Conservation (phyloP, 2,797 vertebrate genomes). For the Oryzias dopingdopingensis region DNA sequence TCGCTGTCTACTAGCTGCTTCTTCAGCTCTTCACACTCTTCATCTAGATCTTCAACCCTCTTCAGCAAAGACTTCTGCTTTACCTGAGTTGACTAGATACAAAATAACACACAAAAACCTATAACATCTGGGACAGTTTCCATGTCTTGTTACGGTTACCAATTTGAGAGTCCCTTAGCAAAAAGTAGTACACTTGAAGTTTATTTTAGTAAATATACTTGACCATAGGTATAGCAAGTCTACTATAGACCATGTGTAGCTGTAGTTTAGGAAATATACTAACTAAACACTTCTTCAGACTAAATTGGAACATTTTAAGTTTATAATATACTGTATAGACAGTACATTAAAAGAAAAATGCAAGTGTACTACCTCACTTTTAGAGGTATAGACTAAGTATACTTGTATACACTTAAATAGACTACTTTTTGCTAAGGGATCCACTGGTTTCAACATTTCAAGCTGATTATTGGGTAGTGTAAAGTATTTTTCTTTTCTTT, state of each 20-base stretch:
- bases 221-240: too few relatives aligned
- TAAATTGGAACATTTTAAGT: too few relatives aligned
- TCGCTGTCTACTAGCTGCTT: constrained; percentile 71
- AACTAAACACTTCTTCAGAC: too few relatives aligned
- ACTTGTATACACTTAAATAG: not conserved
- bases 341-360: too few relatives aligned
- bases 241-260: too few relatives aligned
- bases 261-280: too few relatives aligned
- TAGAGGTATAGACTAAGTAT: too few relatives aligned
- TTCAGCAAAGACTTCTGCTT: constrained; percentile 82
- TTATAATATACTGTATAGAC: too few relatives aligned
- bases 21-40: constrained; percentile 81
- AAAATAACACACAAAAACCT: not conserved
- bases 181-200: too few relatives aligned
- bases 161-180: not conserved
- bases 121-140: not conserved
- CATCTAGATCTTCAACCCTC: constrained; percentile 80
- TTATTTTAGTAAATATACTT: too few relatives aligned
- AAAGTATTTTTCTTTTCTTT: not conserved
- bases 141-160: not conserved
- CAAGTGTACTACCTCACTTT: too few relatives aligned
- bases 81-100: constrained; percentile 81
- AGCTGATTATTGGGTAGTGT: not conserved
- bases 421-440: not conserved
- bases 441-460: constrained; percentile 1